A percentile compares a stretch with the other conserved stretches of the same genome.
These are phyloP conservation scores for Valencia hispanica DNA, from an alignment of 2,797 vertebrate species.

Conservation along the genomic window DNA sequence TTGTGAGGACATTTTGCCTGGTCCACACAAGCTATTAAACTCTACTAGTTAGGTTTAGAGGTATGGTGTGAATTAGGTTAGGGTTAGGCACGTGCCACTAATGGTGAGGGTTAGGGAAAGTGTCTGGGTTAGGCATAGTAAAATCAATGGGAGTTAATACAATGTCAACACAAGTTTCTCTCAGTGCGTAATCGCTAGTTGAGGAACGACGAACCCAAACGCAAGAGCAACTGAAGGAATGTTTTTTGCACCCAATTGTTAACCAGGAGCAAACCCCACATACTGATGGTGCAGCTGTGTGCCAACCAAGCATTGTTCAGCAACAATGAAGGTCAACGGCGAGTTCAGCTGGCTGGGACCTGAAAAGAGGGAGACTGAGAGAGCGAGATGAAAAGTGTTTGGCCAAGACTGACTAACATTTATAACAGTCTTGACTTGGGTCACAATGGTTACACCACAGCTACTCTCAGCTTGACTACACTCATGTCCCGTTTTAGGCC, in stretches of 20 bases:
- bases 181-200: not conserved
- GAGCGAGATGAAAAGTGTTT: no score
- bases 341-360: not conserved
- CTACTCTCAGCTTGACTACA: not conserved
- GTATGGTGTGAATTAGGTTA: no score
- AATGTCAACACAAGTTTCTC: no score
- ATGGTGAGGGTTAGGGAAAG: no score
- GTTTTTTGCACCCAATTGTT: not conserved
- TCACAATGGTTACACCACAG: not conserved
- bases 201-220: not conserved
- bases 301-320: slow-evolving; percentile 13
- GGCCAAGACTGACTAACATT: not conserved
- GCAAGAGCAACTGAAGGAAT: not conserved
- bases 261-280: not conserved
- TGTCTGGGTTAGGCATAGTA: no score
- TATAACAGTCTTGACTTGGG: not conserved
- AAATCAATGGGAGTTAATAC: no score
- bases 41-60: no score
- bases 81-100: no score
- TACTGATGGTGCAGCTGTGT: not conserved
- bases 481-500: not conserved
- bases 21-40: no score
- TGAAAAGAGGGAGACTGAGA: not conserved
- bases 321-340: slow-evolving; percentile 15
- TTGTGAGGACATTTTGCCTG: no score